Base-by-base conservation (phyloP, 2,888 invertebrate species). In the Drosophila pegasa region DNA sequence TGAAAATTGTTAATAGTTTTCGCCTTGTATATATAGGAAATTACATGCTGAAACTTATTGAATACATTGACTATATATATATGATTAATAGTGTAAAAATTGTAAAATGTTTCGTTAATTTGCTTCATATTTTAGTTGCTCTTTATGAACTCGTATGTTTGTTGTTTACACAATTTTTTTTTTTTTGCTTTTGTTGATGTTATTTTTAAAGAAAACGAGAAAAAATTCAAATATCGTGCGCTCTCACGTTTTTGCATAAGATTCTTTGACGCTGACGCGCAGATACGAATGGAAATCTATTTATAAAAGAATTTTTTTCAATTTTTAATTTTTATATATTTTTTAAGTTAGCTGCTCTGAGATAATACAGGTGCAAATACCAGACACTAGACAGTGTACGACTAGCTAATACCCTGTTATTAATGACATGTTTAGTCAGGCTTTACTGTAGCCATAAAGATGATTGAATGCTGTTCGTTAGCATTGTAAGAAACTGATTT, bases 201-300 rank as follows among this genome's bases (percentile, higher is more conserved):
- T 35, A n/a, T 27, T 14, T 9, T 66, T 64, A 37, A 54, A 50
- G 25, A 41, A 65, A 43, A 22, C 20, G 48, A 52, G 64, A 22
- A 35, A 6, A 14, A 20, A 58, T 12, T 37, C 40, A 80, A 63
- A 75, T 60, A 72, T 69, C 76, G 74, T 72, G 65, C 67, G 66
- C 52, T 87, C 87, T 83, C 87, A 87, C 87, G 85, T 81, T 87
- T 82, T 72, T 62, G 87, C 83, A 82, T 67, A 57, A 78, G 82
- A 84, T 84, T 83, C 66, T 83, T 85, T 62, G 41, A 50, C 52
- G 79, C 70, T 83, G 87, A 87, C 84, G 71, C 65, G 78, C 59
- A 67, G 61, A 60, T 61, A 48, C 70, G 58, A 72, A 81, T 83
- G 83, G 83, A 83, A 83, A 70, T 87, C 83, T 83, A 83, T 85